Conservation (phyloP, 2,888 invertebrate genomes). For the Scaptomyza parva region DNA sequence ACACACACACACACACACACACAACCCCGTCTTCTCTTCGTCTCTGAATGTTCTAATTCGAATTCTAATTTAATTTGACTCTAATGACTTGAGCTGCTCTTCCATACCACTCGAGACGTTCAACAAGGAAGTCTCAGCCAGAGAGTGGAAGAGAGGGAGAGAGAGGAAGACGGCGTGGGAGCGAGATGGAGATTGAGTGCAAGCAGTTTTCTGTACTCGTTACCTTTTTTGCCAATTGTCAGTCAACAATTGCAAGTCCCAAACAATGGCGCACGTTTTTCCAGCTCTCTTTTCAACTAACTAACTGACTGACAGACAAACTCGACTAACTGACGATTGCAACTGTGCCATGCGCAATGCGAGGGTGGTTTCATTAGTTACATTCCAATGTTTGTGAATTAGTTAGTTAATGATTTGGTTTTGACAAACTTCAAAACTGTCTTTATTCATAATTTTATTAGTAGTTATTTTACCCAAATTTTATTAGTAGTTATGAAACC, state of each 20-base stretch:
- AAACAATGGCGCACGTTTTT: conserved; percentile 74
- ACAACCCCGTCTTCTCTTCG: conserved; percentile 34
- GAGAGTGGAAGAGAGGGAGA: background rate
- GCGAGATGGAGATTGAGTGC: background rate
- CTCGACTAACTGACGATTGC: conserved; percentile 60
- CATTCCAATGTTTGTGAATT: background rate
- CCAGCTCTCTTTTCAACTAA: conserved; percentile 62
- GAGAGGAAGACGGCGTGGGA: too few species aligned
- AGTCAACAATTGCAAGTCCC: conserved; percentile 73
- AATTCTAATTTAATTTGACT: conserved; percentile 70
- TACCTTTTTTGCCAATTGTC: conserved; percentile 75
- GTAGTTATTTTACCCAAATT: background rate
- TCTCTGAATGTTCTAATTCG: conserved; percentile 47
- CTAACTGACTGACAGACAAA: conserved; percentile 59
- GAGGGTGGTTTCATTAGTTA: conserved; percentile 33
- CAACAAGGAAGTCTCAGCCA: background rate
- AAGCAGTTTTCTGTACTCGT: conserved; percentile 44
- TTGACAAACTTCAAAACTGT: background rate
- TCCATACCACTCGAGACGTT: conserved; percentile 11
- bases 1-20: conserved; percentile 12
- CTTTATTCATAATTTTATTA: background rate
- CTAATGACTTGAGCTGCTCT: conserved; percentile 69
- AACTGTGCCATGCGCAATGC: conserved; percentile 66
- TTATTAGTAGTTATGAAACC: background rate
- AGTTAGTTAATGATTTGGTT: background rate